These are phyloP conservation scores for Muscicapa adusta DNA, from an alignment of 2,113 vertebrate genomes.

Conservation along the genomic window DNA sequence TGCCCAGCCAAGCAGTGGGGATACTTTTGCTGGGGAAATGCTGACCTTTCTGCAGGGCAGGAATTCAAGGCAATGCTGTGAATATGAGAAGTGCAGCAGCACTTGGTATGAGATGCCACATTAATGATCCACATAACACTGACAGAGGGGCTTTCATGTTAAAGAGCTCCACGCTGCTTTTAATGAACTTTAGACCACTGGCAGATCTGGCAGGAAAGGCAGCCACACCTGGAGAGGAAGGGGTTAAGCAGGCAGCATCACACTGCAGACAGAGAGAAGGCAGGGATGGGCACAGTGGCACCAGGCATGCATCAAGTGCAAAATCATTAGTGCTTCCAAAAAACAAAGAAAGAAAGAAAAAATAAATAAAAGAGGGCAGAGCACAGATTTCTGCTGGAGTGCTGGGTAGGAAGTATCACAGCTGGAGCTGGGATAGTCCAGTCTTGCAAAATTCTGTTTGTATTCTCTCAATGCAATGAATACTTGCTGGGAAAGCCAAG, in stretches of 20 bases:
- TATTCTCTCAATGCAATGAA: conserved; percentile 47
- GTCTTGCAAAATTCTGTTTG: conserved; percentile 54
- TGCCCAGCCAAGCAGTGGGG: background rate
- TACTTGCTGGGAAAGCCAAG: conserved; percentile 37
- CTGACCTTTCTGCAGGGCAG: background rate
- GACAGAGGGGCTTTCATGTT: background rate
- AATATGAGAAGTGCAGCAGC: background rate
- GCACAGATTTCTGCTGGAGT: background rate
- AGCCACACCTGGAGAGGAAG: background rate
- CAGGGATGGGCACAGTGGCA: background rate
- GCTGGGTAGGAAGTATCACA: conserved; percentile 17
- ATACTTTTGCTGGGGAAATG: background rate
- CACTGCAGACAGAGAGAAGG: background rate
- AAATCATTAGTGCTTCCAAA: background rate
- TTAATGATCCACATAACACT: background rate
- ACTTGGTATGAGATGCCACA: background rate
- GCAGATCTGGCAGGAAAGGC: background rate
- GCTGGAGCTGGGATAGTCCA: conserved; percentile 33
- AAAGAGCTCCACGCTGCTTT: background rate
- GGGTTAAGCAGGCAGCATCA: background rate
- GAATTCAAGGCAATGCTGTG: background rate
- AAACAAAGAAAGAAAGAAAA: background rate
- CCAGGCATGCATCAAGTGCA: background rate
- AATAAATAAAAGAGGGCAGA: background rate
- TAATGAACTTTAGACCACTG: background rate